Evolutionary conservation across 2,797 vertebrate species (phyloP), one percentile per base, ranked within the genome.

Genomic region (Xenops minutus): DNA sequence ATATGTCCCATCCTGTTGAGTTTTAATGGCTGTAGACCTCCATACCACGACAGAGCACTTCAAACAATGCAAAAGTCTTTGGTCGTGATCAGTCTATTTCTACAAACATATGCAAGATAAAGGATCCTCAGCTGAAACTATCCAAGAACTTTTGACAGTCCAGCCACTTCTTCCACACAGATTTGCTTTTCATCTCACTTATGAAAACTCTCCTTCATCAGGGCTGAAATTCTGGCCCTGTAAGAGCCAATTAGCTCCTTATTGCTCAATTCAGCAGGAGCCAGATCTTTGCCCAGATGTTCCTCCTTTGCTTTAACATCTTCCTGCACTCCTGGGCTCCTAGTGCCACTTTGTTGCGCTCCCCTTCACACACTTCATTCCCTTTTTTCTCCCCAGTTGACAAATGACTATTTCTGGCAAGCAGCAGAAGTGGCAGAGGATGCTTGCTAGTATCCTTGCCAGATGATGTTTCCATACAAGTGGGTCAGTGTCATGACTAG

Each of bases 401-500:
- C 88, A 95, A 94, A 88, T 73, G 91, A 34, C 69, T 79, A 71
- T 89, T 94, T 92, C 89, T 95, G 89, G 86, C 94, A 92, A 74
- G 78, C 73, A 64, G 64, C 4, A 23, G 91, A 94, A 94, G 89
- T 36, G 43, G 75, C 89, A 92, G 49, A 91, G 79, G 81, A 74
- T 88, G 89, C 83, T 91, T 23, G 5, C 59, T 62, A 34, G 39
- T 30, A 41, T 78, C 85, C 77, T 85, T 85, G 86, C 92, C 96
- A 95, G 87, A 76, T 84, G 74, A 95, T 89, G 87, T 74, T 93
- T 94, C 77, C 90, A 69, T 72, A 95, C 92, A 95, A 94, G 68
- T 13, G 77, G 83, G 72, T 73, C 84, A 90, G 83, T 90, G 92
- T 93, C 52, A 1, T 84, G 85, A 72, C 80, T 66, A 52, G 49